A percentile compares a stretch with the other conserved stretches of the same genome.
Evolutionary conservation across 2,113 vertebrate genomes (phyloP).

Genomic region (Cyphomyrus plagiostoma): DNA sequence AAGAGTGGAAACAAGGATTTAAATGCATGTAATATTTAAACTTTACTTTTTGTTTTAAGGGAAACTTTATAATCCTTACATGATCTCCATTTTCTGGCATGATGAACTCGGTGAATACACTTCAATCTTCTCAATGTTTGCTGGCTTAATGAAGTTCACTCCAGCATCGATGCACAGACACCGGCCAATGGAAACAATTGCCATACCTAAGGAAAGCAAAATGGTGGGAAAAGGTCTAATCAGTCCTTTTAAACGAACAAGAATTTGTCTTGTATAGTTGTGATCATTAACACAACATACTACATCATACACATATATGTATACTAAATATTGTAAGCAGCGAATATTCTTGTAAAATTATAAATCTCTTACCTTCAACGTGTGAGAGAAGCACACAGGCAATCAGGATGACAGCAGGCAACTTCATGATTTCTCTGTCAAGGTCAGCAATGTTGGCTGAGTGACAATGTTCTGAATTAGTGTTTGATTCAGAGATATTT

Average conservation of each 20-base stretch:
- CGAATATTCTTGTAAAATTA: background rate
- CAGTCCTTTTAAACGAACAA: background rate
- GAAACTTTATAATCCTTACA: background rate
- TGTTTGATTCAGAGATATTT: background rate
- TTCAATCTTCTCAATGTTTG: conserved; percentile 7
- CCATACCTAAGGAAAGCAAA: background rate
- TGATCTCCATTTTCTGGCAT: conserved; percentile 6
- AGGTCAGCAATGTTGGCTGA: background rate
- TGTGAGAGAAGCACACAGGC: conserved; percentile 7
- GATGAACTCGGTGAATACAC: background rate
- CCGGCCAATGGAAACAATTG: background rate
- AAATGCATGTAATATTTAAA: background rate
- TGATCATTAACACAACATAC: background rate
- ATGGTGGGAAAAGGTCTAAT: background rate
- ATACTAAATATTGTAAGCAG: background rate
- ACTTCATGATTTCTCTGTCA: background rate
- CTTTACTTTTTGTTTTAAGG: too few relatives aligned
- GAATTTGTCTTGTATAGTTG: background rate
- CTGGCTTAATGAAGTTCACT: background rate
- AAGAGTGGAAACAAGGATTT: background rate
- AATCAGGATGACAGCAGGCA: conserved; percentile 1
- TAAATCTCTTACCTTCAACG: conserved; percentile 8
- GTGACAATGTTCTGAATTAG: background rate
- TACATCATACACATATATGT: background rate
- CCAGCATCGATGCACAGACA: conserved; percentile 9